phyloP scores from a whole-genome alignment of 92 coral and sea anemone genomes.

The Palythoa grandis region DNA sequence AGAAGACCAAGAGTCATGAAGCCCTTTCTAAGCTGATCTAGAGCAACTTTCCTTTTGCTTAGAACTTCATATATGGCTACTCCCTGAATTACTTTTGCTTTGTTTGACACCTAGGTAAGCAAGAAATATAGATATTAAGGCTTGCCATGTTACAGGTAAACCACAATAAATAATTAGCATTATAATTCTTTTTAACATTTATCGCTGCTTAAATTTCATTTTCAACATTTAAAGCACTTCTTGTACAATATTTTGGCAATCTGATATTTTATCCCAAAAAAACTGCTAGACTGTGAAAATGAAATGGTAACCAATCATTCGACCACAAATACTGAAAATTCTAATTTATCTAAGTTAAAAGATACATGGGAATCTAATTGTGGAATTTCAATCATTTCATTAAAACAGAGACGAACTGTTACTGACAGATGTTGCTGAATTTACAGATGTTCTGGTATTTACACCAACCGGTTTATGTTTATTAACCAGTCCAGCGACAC shows the following conservation, averaged over 20 bases:
- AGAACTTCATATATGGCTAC: constrained; percentile 56
- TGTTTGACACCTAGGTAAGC: constrained; percentile 52
- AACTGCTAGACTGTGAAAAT: constrained; percentile 18
- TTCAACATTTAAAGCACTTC: constrained; percentile 8
- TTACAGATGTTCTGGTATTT: neutral
- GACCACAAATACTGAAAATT: constrained; percentile 4
- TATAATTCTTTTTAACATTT: constrained; percentile 5
- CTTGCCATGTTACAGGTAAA: constrained; percentile 11
- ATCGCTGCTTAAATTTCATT: constrained; percentile 15
- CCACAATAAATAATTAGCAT: constrained; percentile 1
- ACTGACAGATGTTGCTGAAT: constrained; percentile 14
- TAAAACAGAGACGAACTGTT: neutral
- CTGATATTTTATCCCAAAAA: no score
- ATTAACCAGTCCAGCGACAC: constrained; percentile 9
- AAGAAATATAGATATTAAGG: constrained; percentile 14
- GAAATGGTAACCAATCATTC: constrained; percentile 11
- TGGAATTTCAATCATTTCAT: neutral
- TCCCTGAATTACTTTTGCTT: constrained; percentile 49
- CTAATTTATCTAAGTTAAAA: constrained; percentile 18
- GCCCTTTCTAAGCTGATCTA: constrained; percentile 67
- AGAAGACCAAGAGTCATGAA: constrained; percentile 66
- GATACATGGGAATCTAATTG: constrained; percentile 8
- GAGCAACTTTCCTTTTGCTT: constrained; percentile 54
- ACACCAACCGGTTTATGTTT: constrained; percentile 1
- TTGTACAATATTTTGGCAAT: no score